Evolutionary conservation across 1,140 invertebrate genomes (phyloP).

Genomic region (Sycobia sp.): DNA sequence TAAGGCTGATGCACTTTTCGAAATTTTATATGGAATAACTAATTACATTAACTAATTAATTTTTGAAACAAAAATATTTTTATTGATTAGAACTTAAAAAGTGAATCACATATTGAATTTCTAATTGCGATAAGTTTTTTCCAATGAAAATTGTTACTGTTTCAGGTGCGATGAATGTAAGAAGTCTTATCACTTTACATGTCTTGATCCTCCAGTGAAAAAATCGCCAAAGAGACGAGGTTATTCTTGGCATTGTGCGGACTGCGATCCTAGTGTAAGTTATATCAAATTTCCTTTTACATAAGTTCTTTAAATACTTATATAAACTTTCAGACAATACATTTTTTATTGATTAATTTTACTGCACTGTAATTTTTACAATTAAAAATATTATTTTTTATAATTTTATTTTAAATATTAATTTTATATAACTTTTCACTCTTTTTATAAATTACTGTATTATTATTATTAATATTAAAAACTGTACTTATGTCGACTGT

Average conservation of each 20-base stretch:
- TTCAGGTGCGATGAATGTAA: constrained; percentile 89
- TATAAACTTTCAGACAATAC: too few species aligned
- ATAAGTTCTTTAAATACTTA: constrained; percentile 33
- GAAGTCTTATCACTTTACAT: constrained; percentile 89
- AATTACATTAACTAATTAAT: too few species aligned
- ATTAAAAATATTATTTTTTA: background rate
- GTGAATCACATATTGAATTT: too few species aligned
- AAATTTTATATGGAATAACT: too few species aligned
- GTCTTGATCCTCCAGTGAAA: constrained; percentile 89
- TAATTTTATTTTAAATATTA: background rate
- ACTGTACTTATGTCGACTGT: too few species aligned
- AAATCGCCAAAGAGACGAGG: constrained; percentile 91
- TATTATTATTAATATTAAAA: too few species aligned
- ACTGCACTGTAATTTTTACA: background rate
- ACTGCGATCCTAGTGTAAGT: constrained; percentile 89
- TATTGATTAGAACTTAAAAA: too few species aligned
- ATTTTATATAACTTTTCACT: too few species aligned
- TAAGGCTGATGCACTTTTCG: too few species aligned
- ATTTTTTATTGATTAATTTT: background rate
- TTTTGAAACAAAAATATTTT: too few species aligned
- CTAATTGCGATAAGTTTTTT: too few species aligned
- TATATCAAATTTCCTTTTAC: constrained; percentile 19
- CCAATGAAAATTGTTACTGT: constrained; percentile 21
- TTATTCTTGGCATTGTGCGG: constrained; percentile 94
- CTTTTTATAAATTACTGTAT: too few species aligned